phyloP scores from a whole-genome alignment of 2,113 vertebrate species.

The Gallinago paraguaiae region DNA sequence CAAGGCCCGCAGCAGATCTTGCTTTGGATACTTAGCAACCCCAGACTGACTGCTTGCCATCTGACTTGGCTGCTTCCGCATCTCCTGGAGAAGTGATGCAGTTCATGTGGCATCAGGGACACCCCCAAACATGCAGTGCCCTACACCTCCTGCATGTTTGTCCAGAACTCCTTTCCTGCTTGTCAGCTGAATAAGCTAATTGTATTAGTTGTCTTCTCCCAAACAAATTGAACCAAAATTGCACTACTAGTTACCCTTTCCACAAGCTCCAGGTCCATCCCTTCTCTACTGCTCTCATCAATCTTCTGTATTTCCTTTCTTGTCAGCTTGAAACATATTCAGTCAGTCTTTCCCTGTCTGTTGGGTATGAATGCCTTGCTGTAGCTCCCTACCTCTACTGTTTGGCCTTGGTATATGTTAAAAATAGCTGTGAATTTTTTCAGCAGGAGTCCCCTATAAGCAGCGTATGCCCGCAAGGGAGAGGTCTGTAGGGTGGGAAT shows the following conservation, averaged over 20 bases:
- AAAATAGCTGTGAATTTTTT: not conserved
- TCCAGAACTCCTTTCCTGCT: not conserved
- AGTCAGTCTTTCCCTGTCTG: not conserved
- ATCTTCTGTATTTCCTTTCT: not conserved
- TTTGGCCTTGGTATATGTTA: not conserved
- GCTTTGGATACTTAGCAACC: not conserved
- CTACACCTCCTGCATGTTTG: not conserved
- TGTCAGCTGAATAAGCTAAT: not conserved
- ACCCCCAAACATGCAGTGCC: not conserved
- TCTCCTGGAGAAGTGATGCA: not conserved
- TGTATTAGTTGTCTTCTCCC: not conserved
- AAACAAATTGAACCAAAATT: not conserved
- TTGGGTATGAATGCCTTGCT: not conserved
- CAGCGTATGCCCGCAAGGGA: not conserved
- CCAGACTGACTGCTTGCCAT: not conserved
- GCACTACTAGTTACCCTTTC: not conserved
- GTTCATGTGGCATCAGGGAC: not conserved
- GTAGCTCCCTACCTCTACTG: rapidly evolving
- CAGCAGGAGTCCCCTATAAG: not conserved
- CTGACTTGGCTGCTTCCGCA: not conserved
- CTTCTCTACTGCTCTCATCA: not conserved
- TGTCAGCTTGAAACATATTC: not conserved
- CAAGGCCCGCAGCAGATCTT: not conserved
- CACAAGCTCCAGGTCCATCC: not conserved
- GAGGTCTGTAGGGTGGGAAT: not conserved